These are phyloP conservation scores for Anarhynchus alexandrinus DNA, from an alignment of 2,113 vertebrate species.

Conservation along the genomic window DNA sequence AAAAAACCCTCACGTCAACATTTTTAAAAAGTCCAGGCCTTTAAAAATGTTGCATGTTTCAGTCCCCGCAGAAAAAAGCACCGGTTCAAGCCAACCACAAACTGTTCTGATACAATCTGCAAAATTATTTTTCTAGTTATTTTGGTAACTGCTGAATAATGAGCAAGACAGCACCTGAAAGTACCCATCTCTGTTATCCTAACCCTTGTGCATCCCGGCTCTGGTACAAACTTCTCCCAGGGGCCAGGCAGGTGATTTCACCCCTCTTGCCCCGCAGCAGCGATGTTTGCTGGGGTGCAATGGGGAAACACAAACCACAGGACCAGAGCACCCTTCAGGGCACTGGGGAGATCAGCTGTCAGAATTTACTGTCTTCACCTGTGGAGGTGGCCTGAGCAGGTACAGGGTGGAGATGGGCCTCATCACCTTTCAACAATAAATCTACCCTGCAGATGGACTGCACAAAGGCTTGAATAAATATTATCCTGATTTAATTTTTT, in stretches of 20 bases:
- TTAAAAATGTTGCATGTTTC: not conserved
- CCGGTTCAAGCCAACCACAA: not conserved
- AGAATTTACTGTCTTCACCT: not conserved
- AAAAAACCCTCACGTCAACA: not conserved
- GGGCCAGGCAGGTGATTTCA: not conserved
- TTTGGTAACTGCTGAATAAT: not conserved
- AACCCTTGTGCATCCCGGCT: accelerated
- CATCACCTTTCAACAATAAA: no score
- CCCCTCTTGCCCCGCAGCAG: not conserved
- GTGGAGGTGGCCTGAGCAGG: not conserved
- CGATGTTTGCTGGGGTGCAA: accelerated
- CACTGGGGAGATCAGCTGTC: not conserved
- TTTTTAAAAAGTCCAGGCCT: not conserved
- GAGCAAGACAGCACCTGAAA: not conserved
- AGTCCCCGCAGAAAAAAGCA: not conserved
- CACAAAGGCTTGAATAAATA: not conserved
- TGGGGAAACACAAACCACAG: not conserved
- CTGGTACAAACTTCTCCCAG: not conserved
- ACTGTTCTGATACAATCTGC: not conserved
- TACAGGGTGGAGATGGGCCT: not conserved
- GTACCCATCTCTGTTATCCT: not conserved
- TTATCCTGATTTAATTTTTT: not conserved
- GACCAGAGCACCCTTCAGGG: not conserved
- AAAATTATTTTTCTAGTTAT: not conserved
- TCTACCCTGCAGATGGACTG: not conserved